Conservation (phyloP, 2,797 vertebrate genomes). For the Poeciliopsis turneri region DNA sequence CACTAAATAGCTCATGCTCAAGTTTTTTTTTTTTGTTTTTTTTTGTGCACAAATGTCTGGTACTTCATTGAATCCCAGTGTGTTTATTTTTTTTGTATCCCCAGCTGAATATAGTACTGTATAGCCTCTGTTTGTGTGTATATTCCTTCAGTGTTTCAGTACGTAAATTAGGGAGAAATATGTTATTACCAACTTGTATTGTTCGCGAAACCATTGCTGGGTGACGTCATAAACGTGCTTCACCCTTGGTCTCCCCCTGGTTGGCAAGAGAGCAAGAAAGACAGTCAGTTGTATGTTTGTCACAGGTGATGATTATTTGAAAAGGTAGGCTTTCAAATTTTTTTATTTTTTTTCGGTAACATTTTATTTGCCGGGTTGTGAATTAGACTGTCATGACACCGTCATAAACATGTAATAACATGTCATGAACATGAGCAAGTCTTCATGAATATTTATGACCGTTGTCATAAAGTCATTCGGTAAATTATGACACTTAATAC, state of each 20-base stretch:
- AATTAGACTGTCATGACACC: too few species aligned
- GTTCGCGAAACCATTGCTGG: not conserved
- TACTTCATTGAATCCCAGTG: not conserved
- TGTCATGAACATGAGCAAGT: too few species aligned
- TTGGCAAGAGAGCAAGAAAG: not conserved
- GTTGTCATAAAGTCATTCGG: too few species aligned
- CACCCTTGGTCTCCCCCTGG: not conserved
- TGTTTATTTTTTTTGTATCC: not conserved
- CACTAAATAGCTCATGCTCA: not conserved
- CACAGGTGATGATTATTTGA: not conserved
- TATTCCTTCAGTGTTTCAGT: not conserved
- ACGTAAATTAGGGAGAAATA: not conserved
- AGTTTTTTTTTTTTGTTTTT: not conserved
- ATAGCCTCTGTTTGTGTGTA: not conserved
- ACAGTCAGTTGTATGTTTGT: not conserved
- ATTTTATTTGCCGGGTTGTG: too few species aligned
- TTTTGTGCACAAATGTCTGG: not conserved
- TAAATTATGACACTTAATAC: too few species aligned
- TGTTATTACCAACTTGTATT: not conserved
- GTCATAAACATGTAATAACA: too few species aligned
- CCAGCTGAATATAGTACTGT: not conserved
- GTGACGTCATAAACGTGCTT: not conserved
- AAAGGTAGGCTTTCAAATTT: not conserved
- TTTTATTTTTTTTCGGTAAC: not conserved
- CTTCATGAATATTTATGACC: too few species aligned